A percentile compares a stretch with the other conserved stretches of the same genome.
phyloP scores from a whole-genome alignment of 1,140 invertebrate genomes.

The Drosophila repletoides region DNA sequence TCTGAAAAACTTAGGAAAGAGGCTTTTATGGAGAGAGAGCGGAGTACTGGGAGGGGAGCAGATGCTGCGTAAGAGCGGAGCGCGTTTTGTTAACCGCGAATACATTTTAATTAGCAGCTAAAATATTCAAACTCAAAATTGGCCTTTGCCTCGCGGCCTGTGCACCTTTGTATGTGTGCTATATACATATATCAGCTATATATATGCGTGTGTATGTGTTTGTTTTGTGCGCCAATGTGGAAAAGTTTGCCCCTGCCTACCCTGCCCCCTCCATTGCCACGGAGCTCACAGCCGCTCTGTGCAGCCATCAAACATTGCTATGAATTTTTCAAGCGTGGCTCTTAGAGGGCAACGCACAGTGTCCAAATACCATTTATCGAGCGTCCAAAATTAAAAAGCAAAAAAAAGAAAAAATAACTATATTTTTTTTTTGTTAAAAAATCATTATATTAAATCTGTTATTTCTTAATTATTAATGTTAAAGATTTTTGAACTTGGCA shows the following conservation, averaged over 20 bases:
- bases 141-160: slow-evolving; percentile 58
- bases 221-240: slow-evolving; percentile 29
- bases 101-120: slow-evolving; percentile 79
- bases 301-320: slow-evolving; percentile 47
- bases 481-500: no score
- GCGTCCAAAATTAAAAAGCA: no score
- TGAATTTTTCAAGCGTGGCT: slow-evolving; percentile 61
- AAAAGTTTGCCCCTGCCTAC: slow-evolving; percentile 38
- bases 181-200: no score
- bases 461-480: no score
- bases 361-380: no score
- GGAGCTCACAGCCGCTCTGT: no score
- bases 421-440: no score
- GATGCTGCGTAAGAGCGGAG: no score
- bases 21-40: no score
- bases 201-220: slow-evolving; percentile 23
- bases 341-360: slow-evolving; percentile 20
- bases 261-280: background rate
- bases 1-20: background rate
- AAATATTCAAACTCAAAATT: slow-evolving; percentile 79
- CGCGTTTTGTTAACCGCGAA: slow-evolving; percentile 75
- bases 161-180: slow-evolving; percentile 4
- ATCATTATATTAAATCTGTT: no score
- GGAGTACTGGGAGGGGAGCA: background rate
- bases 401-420: no score